Percentiles rank a stretch among this genome's conserved stretches.
Evolutionary conservation across 2,888 invertebrate genomes (phyloP).

Genomic region (Laothoe populi): DNA sequence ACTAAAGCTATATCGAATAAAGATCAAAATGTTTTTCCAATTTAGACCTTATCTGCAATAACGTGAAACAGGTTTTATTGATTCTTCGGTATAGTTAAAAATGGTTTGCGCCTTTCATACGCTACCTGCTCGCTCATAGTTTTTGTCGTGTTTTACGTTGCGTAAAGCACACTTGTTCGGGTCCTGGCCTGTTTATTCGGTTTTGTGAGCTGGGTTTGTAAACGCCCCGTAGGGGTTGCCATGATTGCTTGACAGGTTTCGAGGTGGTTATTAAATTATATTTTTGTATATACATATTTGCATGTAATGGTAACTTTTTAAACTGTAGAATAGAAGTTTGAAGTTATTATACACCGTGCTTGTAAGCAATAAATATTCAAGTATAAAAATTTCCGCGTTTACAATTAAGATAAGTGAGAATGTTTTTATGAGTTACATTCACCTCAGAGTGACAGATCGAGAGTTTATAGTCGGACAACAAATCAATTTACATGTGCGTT

Average conservation of each 20-base stretch:
- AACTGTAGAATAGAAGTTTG: too few relatives aligned
- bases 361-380: not conserved
- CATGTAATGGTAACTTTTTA: not conserved
- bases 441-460: not conserved
- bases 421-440: not conserved
- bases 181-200: conserved; percentile 65
- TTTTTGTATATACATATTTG: conserved; percentile 25
- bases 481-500: not conserved
- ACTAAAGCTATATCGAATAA: conserved; percentile 42
- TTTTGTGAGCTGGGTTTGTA: conserved; percentile 41
- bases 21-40: conserved; percentile 59
- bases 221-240: conserved; percentile 33
- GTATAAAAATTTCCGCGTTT: not conserved
- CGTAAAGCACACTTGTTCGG: conserved; percentile 79
- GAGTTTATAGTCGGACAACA: not conserved
- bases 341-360: not conserved
- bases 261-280: conserved; percentile 34
- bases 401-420: not conserved
- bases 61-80: conserved; percentile 71
- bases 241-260: conserved; percentile 35
- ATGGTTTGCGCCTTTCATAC: conserved; percentile 58
- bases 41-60: conserved; percentile 49
- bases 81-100: conserved; percentile 65
- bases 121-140: conserved; percentile 76
- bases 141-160: conserved; percentile 78